phyloP scores from a whole-genome alignment of 2,113 vertebrate species.

The Casuarius casuarius region DNA sequence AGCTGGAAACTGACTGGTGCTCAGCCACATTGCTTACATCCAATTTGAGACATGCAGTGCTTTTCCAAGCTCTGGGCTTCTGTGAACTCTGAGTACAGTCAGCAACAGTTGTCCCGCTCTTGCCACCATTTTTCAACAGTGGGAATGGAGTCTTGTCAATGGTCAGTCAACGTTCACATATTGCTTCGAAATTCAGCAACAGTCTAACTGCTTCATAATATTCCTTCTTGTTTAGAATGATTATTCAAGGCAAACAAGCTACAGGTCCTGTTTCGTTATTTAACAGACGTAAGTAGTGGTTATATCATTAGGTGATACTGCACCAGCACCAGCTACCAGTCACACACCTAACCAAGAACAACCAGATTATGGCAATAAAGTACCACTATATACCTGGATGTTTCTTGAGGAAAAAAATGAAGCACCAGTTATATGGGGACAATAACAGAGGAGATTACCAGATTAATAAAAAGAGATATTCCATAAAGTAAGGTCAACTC shows the following conservation, averaged over 20 bases:
- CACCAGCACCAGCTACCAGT: background rate
- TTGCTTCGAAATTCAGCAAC: background rate
- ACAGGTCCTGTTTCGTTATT: background rate
- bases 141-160: background rate
- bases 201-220: background rate
- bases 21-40: background rate
- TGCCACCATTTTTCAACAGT: background rate
- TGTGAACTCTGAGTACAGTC: background rate
- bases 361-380: background rate
- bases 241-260: background rate
- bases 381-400: background rate
- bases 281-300: background rate
- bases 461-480: background rate
- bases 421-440: background rate
- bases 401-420: background rate
- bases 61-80: background rate
- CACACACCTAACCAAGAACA: background rate
- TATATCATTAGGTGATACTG: background rate
- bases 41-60: background rate
- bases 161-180: background rate
- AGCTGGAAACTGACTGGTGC: background rate
- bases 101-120: background rate
- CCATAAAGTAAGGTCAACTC: background rate
- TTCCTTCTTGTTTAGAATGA: background rate
- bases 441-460: background rate